These are phyloP conservation scores for Dascyllus trimaculatus DNA, from an alignment of 2,113 vertebrate species.

Conservation along the genomic window DNA sequence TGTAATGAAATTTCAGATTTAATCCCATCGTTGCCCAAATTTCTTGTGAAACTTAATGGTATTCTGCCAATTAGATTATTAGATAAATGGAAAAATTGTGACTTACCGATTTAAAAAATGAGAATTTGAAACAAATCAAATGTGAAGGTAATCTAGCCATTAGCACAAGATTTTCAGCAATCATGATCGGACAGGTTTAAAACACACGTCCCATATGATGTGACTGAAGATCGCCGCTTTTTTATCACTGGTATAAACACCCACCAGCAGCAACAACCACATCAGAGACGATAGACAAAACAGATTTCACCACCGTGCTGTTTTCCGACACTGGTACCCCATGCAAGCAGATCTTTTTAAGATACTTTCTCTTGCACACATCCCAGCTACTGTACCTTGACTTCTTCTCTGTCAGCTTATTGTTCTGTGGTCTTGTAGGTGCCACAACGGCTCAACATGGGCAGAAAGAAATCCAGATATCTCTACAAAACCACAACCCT, in stretches of 20 bases:
- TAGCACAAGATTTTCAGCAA: not conserved
- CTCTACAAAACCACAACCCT: too few relatives aligned
- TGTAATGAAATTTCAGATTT: too few relatives aligned
- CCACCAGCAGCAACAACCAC: constrained; percentile 8
- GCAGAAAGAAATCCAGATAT: too few relatives aligned
- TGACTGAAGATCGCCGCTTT: not conserved
- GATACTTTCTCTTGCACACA: not conserved
- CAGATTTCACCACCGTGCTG: constrained; percentile 9
- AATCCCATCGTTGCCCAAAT: not conserved
- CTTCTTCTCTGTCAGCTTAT: too few relatives aligned
- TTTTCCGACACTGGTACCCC: not conserved
- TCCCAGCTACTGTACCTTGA: too few relatives aligned
- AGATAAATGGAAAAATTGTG: too few relatives aligned
- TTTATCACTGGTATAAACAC: constrained; percentile 22
- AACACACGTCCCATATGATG: constrained; percentile 1
- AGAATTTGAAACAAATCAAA: not conserved
- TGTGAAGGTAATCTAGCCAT: not conserved
- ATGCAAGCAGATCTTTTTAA: not conserved
- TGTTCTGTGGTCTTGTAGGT: too few relatives aligned
- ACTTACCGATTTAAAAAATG: too few relatives aligned
- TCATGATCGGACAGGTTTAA: not conserved
- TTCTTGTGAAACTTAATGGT: not conserved
- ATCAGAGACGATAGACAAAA: constrained; percentile 13
- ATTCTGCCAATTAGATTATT: not conserved
- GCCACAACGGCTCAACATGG: too few relatives aligned